These are phyloP conservation scores for Embiotoca jacksoni DNA, from an alignment of 2,113 vertebrate species.

Conservation along the genomic window DNA sequence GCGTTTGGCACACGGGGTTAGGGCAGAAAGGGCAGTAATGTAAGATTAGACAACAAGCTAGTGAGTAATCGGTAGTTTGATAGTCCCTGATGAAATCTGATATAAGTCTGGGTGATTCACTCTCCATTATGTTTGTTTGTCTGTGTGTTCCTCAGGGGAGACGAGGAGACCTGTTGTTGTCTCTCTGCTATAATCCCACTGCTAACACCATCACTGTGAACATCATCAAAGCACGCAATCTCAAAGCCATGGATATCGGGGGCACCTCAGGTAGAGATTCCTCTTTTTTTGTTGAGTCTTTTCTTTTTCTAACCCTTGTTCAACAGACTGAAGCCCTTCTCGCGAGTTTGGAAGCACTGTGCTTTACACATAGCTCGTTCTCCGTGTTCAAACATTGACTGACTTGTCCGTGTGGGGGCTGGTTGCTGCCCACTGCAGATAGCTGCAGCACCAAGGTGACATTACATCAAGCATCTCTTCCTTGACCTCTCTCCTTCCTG, in stretches of 20 bases:
- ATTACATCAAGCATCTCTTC: conserved; percentile 59
- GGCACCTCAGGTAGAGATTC: conserved; percentile 92
- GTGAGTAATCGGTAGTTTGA: conserved; percentile 59
- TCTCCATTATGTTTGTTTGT: conserved; percentile 39
- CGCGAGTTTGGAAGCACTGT: conserved; percentile 29
- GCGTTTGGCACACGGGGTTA: conserved; percentile 46
- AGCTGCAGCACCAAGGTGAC: conserved; percentile 68
- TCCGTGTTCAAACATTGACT: conserved; percentile 46
- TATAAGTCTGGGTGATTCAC: conserved; percentile 53
- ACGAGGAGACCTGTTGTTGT: conserved; percentile 80
- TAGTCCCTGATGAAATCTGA: conserved; percentile 59
- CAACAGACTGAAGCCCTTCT: conserved; percentile 4
- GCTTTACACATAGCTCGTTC: conserved; percentile 14
- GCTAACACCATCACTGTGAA: conserved; percentile 98
- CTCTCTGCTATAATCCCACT: conserved; percentile 97
- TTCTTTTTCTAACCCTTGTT: conserved; percentile 24
- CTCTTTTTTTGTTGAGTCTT: conserved; percentile 40
- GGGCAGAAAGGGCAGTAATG: conserved; percentile 57
- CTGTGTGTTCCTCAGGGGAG: conserved; percentile 69
- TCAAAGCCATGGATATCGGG: conserved; percentile 99
- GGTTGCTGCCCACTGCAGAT: conserved; percentile 22
- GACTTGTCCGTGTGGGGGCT: conserved; percentile 29
- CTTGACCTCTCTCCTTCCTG: conserved; percentile 26
- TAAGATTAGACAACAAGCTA: conserved; percentile 53
- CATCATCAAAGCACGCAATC: conserved; percentile 99